These are phyloP conservation scores for Entomyzon cyanotis DNA, from an alignment of 2,113 vertebrate genomes.

Conservation along the genomic window DNA sequence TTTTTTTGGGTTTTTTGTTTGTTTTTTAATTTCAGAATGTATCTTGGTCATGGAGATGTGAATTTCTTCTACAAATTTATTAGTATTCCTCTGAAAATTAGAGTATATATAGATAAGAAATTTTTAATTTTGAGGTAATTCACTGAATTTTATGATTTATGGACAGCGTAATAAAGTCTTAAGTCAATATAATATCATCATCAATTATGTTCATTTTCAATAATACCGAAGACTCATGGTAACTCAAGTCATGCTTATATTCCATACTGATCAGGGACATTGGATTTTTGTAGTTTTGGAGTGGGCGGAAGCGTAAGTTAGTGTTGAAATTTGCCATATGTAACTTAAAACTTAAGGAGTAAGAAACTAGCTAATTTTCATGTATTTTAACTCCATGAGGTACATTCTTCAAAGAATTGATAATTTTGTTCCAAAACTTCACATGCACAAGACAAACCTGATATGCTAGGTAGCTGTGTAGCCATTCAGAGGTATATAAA, in stretches of 20 bases:
- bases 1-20: not conserved
- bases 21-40: not conserved
- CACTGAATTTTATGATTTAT: not conserved
- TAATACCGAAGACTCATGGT: not conserved
- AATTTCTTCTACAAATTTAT: not conserved
- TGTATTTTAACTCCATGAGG: not conserved
- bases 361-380: not conserved
- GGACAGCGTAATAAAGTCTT: not conserved
- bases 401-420: not conserved
- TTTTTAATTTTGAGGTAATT: not conserved
- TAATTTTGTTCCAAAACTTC: not conserved
- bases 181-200: not conserved
- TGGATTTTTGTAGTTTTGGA: not conserved
- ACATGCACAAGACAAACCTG: not conserved
- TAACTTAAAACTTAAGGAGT: not conserved
- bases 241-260: not conserved
- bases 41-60: not conserved
- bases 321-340: not conserved
- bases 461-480: not conserved
- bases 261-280: not conserved
- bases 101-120: not conserved
- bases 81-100: not conserved
- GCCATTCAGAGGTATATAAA: not conserved
- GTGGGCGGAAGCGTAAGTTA: not conserved
- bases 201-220: not conserved